Percentiles rank a stretch among this genome's conserved stretches.
These are phyloP conservation scores for Leucozona laternaria DNA, from an alignment of 2,888 invertebrate genomes.

Conservation along the genomic window DNA sequence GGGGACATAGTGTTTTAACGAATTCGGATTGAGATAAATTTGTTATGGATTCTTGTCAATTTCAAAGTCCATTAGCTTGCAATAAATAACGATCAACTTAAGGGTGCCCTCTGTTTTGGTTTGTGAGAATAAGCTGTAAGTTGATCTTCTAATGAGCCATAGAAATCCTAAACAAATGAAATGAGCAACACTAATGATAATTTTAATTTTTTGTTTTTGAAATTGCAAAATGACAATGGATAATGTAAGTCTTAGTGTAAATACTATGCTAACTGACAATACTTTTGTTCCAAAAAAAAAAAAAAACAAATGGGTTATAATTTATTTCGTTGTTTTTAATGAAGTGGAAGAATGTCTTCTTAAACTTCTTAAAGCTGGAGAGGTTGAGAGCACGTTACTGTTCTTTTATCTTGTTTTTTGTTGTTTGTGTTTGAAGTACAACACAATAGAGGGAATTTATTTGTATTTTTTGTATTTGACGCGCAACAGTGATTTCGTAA, in stretches of 20 bases:
- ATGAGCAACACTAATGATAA: neutral
- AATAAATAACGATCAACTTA: constrained; percentile 48
- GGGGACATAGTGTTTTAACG: constrained; percentile 1
- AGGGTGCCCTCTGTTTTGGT: constrained; percentile 3
- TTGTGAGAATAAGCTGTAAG: constrained; percentile 4
- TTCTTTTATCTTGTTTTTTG: neutral
- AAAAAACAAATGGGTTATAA: neutral
- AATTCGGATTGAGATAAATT: constrained; percentile 11
- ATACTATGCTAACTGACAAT: neutral
- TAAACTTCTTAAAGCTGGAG: no score
- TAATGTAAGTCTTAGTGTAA: neutral
- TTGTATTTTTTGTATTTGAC: neutral
- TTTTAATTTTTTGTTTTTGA: neutral
- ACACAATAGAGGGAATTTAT: neutral
- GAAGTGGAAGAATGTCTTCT: neutral
- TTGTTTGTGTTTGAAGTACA: neutral
- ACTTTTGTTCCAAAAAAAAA: neutral
- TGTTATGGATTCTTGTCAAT: constrained; percentile 38
- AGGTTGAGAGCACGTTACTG: neutral
- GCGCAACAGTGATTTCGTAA: neutral
- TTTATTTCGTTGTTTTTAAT: neutral
- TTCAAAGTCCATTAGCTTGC: constrained; percentile 44
- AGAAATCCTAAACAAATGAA: constrained; percentile 3
- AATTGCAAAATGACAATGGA: constrained; percentile 1
- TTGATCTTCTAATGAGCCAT: neutral